These are phyloP conservation scores for Chelonia mydas DNA, from an alignment of 2,797 vertebrate species.

Conservation along the genomic window DNA sequence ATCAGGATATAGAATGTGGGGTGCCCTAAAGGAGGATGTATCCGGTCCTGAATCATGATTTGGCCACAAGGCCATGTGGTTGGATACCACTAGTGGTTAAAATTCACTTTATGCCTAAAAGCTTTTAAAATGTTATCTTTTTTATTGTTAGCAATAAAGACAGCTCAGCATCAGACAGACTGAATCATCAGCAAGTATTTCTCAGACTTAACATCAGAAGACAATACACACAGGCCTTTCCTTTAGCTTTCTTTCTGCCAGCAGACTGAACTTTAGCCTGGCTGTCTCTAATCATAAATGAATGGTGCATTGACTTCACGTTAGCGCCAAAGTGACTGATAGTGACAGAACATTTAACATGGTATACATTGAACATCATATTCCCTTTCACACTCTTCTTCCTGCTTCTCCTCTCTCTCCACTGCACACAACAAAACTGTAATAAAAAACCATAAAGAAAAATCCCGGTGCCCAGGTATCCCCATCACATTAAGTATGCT, in stretches of 20 bases:
- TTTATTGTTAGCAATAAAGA: constrained; percentile 59
- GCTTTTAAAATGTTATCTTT: constrained; percentile 70
- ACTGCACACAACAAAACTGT: background rate
- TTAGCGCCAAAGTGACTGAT: constrained; percentile 41
- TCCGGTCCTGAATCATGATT: constrained; percentile 64
- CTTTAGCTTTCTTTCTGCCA: constrained; percentile 45
- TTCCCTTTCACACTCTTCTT: constrained; percentile 16
- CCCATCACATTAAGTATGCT: background rate
- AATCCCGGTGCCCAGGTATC: background rate
- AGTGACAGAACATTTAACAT: constrained; percentile 38
- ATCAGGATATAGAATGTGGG: background rate
- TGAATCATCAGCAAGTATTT: constrained; percentile 70
- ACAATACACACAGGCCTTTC: constrained; percentile 58
- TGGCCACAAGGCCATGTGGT: constrained; percentile 46
- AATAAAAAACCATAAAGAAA: background rate
- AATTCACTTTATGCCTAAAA: constrained; percentile 65
- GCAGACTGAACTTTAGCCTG: constrained; percentile 41
- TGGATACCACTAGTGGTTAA: constrained; percentile 60
- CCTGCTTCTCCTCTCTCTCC: background rate
- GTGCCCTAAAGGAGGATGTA: constrained; percentile 49
- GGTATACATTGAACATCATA: background rate
- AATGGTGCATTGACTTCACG: constrained; percentile 55
- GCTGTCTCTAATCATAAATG: constrained; percentile 37
- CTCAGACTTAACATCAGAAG: constrained; percentile 53
- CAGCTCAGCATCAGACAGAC: constrained; percentile 52